Conservation (phyloP, 2,113 vertebrate genomes). For the Neodon shergylaensis region DNA sequence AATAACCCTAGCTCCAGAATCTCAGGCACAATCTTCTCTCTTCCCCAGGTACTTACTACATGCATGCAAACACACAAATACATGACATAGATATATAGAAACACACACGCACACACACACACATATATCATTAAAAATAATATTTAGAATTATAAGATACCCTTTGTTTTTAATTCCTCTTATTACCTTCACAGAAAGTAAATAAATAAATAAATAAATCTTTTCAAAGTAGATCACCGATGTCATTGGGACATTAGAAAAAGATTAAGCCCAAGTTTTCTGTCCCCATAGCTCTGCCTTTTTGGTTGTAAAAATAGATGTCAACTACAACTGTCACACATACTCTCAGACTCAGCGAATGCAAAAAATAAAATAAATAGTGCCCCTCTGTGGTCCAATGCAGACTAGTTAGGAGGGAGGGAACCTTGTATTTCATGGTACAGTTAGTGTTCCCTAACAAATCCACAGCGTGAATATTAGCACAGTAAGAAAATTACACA, state of each 20-base stretch:
- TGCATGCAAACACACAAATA: not conserved
- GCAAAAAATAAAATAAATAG: not conserved
- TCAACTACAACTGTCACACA: not conserved
- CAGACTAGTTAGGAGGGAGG: not conserved
- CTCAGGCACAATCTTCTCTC: not conserved
- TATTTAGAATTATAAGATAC: not conserved
- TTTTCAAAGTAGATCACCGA: not conserved
- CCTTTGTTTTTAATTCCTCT: not conserved
- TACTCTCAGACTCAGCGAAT: not conserved
- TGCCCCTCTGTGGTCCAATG: not conserved
- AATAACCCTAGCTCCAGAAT: not conserved
- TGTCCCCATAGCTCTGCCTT: accelerated
- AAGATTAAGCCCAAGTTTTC: not conserved
- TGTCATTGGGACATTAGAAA: not conserved
- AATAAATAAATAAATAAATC: not conserved
- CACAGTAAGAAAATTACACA: slow-evolving; percentile 10
- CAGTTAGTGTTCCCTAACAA: not conserved
- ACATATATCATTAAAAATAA: not conserved
- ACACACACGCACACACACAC: not conserved
- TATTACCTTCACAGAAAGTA: not conserved
- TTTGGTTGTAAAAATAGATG: not conserved
- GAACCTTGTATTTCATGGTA: not conserved
- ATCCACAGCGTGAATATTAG: slow-evolving; percentile 34
- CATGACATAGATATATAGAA: not conserved
- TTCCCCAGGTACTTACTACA: not conserved